Conservation (phyloP, 2,113 vertebrate species). For the Gopherus evgoodei region DNA sequence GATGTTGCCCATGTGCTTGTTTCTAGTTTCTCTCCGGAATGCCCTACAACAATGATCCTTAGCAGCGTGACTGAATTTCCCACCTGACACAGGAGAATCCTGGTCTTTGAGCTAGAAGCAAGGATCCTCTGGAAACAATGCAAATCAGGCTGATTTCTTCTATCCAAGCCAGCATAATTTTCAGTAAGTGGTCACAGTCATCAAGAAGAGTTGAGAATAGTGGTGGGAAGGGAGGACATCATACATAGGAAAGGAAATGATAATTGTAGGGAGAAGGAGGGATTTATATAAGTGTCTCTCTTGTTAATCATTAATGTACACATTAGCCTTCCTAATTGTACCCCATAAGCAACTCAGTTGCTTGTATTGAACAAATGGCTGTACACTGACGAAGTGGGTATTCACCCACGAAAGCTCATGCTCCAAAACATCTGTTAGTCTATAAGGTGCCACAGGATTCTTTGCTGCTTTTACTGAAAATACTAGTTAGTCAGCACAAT, state of each 20-base stretch:
- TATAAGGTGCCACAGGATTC: too few relatives aligned
- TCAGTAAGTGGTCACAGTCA: not conserved
- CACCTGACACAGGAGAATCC: not conserved
- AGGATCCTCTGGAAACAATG: not conserved
- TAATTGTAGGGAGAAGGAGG: not conserved
- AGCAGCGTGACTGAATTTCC: not conserved
- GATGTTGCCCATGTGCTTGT: not conserved
- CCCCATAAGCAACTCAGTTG: not conserved
- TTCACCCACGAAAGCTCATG: too few relatives aligned
- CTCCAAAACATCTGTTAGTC: too few relatives aligned
- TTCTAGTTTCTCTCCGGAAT: not conserved
- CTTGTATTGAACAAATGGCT: not conserved
- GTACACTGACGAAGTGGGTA: too few relatives aligned
- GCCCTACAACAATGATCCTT: not conserved
- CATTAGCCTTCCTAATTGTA: not conserved
- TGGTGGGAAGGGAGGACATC: not conserved
- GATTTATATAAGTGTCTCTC: not conserved
- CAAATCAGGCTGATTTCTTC: not conserved
- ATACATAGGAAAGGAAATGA: not conserved
- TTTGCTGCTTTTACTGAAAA: not conserved
- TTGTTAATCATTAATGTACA: not conserved
- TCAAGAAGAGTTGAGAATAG: not conserved
- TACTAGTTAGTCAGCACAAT: not conserved
- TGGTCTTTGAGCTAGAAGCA: not conserved
- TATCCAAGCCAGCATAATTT: not conserved